phyloP scores from a whole-genome alignment of 2,888 invertebrate species.

The Calameuta pallipes region DNA sequence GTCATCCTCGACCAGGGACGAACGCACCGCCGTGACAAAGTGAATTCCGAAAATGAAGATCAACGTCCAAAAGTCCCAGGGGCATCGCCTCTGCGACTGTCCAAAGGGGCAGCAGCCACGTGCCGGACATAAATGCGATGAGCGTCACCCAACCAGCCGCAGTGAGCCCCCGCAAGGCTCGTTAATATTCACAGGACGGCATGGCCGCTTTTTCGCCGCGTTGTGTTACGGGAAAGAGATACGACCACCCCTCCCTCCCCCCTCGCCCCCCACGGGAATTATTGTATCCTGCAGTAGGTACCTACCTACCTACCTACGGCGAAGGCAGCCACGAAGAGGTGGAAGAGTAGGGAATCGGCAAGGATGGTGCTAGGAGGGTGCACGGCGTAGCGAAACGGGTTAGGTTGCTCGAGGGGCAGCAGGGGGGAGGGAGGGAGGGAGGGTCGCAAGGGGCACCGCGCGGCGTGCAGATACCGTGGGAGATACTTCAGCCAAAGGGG shows the following conservation, averaged over 20 bases:
- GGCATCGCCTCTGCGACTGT: neutral
- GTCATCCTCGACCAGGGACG: neutral
- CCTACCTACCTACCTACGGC: neutral
- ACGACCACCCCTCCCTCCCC: slow-evolving; percentile 32
- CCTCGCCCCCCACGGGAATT: slow-evolving; percentile 47
- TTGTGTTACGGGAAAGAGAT: slow-evolving; percentile 58
- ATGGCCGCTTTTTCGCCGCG: slow-evolving; percentile 58
- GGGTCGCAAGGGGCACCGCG: slow-evolving; percentile 21
- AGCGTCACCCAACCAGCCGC: slow-evolving; percentile 30
- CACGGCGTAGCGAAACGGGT: slow-evolving; percentile 1
- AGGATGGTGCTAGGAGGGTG: neutral
- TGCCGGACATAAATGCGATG: slow-evolving; percentile 39
- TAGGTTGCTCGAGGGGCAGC: neutral
- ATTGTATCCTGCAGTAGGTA: slow-evolving; percentile 44
- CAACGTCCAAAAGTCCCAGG: neutral
- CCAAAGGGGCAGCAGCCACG: slow-evolving; percentile 35
- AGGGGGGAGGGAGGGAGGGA: neutral
- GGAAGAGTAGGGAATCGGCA: slow-evolving; percentile 14
- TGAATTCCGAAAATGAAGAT: neutral
- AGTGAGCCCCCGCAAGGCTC: slow-evolving; percentile 42
- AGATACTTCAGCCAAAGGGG: slow-evolving; percentile 13
- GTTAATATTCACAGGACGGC: slow-evolving; percentile 60
- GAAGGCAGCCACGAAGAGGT: slow-evolving; percentile 14
- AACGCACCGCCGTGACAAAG: neutral
- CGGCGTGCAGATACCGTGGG: slow-evolving; percentile 10